Conservation (phyloP, 2,113 vertebrate genomes). For the Cochlearius cochlearius region DNA sequence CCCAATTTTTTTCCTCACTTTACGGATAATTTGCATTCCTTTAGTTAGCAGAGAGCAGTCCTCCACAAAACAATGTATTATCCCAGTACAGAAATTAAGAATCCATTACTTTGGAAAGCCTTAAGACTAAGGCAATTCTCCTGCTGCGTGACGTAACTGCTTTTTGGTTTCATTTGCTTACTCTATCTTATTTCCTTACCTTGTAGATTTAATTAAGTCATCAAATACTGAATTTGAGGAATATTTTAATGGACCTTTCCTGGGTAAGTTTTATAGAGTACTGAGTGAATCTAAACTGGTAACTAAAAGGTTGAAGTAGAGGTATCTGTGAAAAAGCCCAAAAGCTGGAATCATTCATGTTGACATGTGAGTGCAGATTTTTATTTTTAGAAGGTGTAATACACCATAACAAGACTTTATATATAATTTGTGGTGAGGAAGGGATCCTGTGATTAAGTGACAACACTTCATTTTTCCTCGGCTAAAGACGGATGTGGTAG, state of each 20-base stretch:
- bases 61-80: neutral
- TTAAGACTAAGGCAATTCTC: neutral
- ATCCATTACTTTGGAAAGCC: neutral
- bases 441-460: neutral
- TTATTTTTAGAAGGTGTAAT: neutral
- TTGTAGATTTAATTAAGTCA: neutral
- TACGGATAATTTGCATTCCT: neutral
- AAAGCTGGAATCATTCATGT: neutral
- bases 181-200: neutral
- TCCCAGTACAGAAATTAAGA: neutral
- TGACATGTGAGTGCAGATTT: neutral
- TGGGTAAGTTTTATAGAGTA: neutral
- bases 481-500: neutral
- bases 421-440: neutral
- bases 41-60: neutral
- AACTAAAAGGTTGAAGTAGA: neutral
- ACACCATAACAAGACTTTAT: neutral
- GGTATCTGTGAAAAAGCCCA: neutral
- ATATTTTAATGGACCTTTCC: neutral
- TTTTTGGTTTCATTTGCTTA: neutral
- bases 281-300: neutral
- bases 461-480: neutral
- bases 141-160: neutral
- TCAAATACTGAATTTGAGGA: neutral
- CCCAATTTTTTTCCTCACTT: rapidly evolving